phyloP scores from a whole-genome alignment of 2,113 vertebrate genomes.

The Tauraco erythrolophus region DNA sequence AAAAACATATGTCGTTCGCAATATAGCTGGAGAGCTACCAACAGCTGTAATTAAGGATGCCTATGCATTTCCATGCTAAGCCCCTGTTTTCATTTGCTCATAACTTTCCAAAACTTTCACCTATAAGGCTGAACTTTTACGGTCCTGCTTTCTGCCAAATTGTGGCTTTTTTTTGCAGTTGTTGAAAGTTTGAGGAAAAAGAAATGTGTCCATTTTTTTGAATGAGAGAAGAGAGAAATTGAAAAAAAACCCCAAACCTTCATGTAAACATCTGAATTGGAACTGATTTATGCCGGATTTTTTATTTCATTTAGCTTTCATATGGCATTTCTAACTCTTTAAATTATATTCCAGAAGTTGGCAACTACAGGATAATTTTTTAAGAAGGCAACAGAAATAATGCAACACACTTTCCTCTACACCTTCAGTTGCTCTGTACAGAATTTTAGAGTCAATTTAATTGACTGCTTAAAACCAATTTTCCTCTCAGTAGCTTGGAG shows the following conservation, averaged over 20 bases:
- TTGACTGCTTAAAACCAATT: neutral
- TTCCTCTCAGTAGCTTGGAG: neutral
- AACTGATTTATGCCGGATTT: neutral
- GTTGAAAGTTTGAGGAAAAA: constrained; percentile 43
- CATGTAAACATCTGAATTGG: neutral
- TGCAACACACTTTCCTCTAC: neutral
- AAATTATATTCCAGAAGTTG: neutral
- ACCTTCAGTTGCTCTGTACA: too few relatives aligned
- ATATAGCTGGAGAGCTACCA: constrained; percentile 60
- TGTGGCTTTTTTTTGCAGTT: neutral
- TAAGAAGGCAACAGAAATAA: neutral
- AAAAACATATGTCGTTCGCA: constrained; percentile 12
- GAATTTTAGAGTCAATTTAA: neutral
- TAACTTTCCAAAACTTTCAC: constrained; percentile 63
- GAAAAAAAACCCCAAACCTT: neutral
- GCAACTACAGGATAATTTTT: neutral
- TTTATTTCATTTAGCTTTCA: neutral
- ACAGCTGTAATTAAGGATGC: constrained; percentile 59
- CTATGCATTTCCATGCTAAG: constrained; percentile 60
- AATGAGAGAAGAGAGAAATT: neutral
- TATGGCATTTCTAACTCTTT: neutral
- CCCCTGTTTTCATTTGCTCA: constrained; percentile 48
- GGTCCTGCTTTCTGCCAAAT: neutral
- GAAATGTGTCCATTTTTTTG: neutral
- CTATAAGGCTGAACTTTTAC: constrained; percentile 37